phyloP scores from a whole-genome alignment of 2,888 invertebrate genomes.

The Phlogophora meticulosa region DNA sequence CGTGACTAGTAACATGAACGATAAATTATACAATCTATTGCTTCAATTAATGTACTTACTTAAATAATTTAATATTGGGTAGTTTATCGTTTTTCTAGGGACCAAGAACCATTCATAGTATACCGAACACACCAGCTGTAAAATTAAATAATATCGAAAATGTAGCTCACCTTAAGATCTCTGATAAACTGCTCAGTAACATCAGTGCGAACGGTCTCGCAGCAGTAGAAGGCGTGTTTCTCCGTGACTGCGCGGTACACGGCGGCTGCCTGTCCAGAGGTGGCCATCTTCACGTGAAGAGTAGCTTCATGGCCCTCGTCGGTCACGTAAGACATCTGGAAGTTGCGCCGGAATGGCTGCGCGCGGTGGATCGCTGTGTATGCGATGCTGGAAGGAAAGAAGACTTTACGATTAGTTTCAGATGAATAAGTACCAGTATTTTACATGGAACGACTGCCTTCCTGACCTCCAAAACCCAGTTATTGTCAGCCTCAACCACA shows the following conservation, averaged over 20 bases:
- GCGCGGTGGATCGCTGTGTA: constrained; percentile 96
- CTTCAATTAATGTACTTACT: constrained; percentile 6
- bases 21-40: neutral
- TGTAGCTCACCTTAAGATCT: constrained; percentile 93
- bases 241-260: constrained; percentile 97
- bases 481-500: too few species aligned
- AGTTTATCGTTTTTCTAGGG: too few species aligned
- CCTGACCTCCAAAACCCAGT: too few species aligned
- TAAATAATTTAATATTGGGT: constrained; percentile 1
- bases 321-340: constrained; percentile 94
- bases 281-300: constrained; percentile 95
- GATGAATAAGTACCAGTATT: neutral
- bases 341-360: constrained; percentile 94
- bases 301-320: constrained; percentile 93
- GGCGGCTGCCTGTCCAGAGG: constrained; percentile 95
- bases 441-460: too few species aligned
- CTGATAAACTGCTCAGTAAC: constrained; percentile 97
- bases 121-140: too few species aligned
- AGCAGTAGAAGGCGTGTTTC: constrained; percentile 98
- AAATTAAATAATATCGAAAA: too few species aligned
- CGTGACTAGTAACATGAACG: constrained; percentile 52
- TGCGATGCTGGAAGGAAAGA: constrained; percentile 91
- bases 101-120: too few species aligned
- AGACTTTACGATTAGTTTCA: neutral
- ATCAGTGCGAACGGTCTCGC: constrained; percentile 96